phyloP scores from a whole-genome alignment of 2,888 invertebrate genomes.

The Trissoscelio sp. region DNA sequence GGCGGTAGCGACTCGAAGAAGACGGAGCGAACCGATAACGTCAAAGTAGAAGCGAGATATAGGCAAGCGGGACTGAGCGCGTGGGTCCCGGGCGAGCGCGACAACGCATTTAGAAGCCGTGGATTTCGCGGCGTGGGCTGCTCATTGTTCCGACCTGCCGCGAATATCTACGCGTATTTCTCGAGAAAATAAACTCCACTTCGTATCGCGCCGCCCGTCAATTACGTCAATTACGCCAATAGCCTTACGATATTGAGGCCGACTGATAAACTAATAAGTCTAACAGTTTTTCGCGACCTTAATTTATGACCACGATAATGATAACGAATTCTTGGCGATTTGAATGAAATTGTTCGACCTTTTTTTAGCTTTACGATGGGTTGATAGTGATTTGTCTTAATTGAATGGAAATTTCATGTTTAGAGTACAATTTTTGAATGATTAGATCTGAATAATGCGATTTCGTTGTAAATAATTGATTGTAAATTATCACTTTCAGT shows the following conservation, averaged over 20 bases:
- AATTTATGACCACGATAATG: slow-evolving; percentile 7
- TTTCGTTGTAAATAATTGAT: too few species aligned
- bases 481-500: too few species aligned
- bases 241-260: slow-evolving; percentile 13
- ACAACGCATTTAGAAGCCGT: slow-evolving; percentile 41
- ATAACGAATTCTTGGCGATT: background rate
- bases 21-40: background rate
- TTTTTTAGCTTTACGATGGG: background rate
- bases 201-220: background rate
- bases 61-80: background rate
- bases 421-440: too few species aligned
- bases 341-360: background rate
- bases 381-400: slow-evolving; percentile 2
- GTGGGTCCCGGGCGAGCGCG: slow-evolving; percentile 26
- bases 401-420: too few species aligned
- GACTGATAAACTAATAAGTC: slow-evolving; percentile 25
- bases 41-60: background rate
- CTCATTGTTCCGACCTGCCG: slow-evolving; percentile 47
- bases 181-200: slow-evolving; percentile 6
- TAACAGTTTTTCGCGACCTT: slow-evolving; percentile 3
- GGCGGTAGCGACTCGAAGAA: slow-evolving; percentile 7
- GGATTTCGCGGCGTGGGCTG: slow-evolving; percentile 50
- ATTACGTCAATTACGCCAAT: slow-evolving; percentile 28
- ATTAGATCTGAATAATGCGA: too few species aligned
- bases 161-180: slow-evolving; percentile 8